These are phyloP conservation scores for Rhysida immarginata DNA, from an alignment of 1,140 invertebrate genomes.

Conservation along the genomic window DNA sequence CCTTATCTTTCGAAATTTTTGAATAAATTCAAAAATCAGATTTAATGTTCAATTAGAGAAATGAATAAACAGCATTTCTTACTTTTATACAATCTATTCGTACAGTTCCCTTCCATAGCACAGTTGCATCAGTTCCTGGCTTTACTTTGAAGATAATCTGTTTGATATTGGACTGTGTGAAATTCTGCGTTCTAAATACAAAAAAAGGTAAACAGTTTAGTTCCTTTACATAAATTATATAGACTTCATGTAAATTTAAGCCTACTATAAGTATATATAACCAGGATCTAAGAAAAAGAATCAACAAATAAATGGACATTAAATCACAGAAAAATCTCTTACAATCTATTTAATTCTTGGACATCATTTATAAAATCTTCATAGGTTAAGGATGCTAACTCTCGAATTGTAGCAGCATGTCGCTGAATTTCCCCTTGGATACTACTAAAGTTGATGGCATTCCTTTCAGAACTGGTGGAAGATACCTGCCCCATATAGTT, in stretches of 20 bases:
- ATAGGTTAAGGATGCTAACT: constrained; percentile 33
- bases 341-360: constrained; percentile 30
- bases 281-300: not conserved
- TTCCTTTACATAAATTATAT: constrained; percentile 3
- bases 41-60: too few relatives aligned
- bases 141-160: constrained; percentile 47
- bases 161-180: constrained; percentile 41
- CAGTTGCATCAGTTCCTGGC: constrained; percentile 41
- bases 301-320: not conserved
- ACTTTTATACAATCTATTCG: constrained; percentile 47
- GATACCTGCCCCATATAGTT: too few relatives aligned
- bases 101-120: constrained; percentile 51
- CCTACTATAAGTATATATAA: not conserved
- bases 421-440: constrained; percentile 13
- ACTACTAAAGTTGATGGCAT: not conserved
- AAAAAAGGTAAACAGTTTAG: constrained; percentile 16
- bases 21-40: too few relatives aligned
- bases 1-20: too few relatives aligned
- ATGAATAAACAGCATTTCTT: too few relatives aligned
- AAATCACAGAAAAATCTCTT: not conserved
- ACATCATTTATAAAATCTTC: constrained; percentile 36
- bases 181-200: constrained; percentile 37
- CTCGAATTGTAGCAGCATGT: constrained; percentile 20
- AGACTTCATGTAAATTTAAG: not conserved
- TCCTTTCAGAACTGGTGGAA: not conserved